Percentiles rank a stretch among this genome's conserved stretches.
These are phyloP conservation scores for Dolichallabes microphthalmus DNA, from an alignment of 2,113 vertebrate genomes.

Conservation along the genomic window DNA sequence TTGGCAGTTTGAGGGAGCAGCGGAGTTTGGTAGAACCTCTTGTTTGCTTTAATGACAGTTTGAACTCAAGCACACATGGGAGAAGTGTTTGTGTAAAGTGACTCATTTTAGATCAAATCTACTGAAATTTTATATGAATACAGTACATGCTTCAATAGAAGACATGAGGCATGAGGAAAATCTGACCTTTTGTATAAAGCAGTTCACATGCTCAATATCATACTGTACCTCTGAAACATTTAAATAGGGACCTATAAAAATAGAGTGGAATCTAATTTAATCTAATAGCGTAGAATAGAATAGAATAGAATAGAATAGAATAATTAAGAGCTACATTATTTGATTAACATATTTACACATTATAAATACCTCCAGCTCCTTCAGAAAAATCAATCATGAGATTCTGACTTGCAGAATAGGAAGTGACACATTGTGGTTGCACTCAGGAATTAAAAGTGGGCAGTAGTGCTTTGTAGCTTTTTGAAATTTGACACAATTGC, in stretches of 20 bases:
- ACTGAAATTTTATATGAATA: neutral
- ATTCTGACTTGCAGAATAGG: slow-evolving; percentile 11
- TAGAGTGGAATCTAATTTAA: no score
- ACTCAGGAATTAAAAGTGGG: slow-evolving; percentile 6
- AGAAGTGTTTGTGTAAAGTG: neutral
- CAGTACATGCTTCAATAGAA: neutral
- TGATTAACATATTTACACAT: neutral
- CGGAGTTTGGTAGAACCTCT: neutral
- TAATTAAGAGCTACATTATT: neutral
- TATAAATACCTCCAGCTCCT: neutral
- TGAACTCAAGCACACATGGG: neutral
- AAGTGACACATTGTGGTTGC: neutral
- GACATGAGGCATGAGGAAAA: neutral
- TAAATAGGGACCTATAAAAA: neutral
- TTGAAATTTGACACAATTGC: slow-evolving; percentile 45
- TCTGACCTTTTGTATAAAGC: neutral
- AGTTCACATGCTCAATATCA: neutral
- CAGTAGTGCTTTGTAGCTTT: slow-evolving; percentile 41
- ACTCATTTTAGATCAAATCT: neutral
- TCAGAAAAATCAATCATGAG: neutral
- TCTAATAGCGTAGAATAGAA: neutral
- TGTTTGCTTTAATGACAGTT: neutral
- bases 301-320: no score
- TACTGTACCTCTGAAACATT: neutral
- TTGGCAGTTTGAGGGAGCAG: no score